Evolutionary conservation across 2,888 invertebrate species (phyloP).

Genomic region (Cephalotes varians): DNA sequence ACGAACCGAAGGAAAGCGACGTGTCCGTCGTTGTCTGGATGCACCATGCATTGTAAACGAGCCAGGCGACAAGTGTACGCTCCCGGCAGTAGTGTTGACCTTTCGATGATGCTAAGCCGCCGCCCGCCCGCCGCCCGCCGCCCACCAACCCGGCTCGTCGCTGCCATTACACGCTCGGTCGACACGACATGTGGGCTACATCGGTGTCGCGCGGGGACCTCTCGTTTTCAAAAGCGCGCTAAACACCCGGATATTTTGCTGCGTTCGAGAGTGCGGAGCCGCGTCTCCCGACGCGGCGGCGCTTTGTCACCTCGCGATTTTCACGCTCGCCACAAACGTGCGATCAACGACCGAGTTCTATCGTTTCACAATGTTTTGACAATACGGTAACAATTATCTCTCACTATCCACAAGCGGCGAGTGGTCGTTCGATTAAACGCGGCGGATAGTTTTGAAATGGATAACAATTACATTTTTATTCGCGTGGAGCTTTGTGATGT

Average conservation of each 20-base stretch:
- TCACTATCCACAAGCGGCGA: neutral
- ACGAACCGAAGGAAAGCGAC: conserved; percentile 78
- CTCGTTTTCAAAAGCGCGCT: conserved; percentile 51
- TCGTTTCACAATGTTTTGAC: conserved; percentile 37
- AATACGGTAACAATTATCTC: conserved; percentile 50
- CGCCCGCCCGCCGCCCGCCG: conserved; percentile 60
- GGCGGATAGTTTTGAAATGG: neutral
- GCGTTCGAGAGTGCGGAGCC: conserved; percentile 33
- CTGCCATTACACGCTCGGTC: conserved; percentile 58
- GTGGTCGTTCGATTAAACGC: conserved; percentile 31
- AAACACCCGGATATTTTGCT: conserved; percentile 47
- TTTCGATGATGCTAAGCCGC: conserved; percentile 77
- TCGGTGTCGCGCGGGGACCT: neutral
- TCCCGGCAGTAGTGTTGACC: conserved; percentile 76
- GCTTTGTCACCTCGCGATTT: conserved; percentile 44
- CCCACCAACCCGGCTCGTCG: conserved; percentile 52
- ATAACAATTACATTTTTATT: conserved; percentile 41
- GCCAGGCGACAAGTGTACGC: conserved; percentile 80
- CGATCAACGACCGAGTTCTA: conserved; percentile 12
- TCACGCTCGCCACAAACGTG: conserved; percentile 37
- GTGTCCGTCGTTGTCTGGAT: conserved; percentile 76
- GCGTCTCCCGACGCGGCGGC: neutral
- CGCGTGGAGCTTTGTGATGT: neutral
- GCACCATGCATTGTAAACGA: conserved; percentile 83
- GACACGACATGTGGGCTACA: conserved; percentile 46